phyloP scores from a whole-genome alignment of 1,140 invertebrate species.

The Aphis craccivora region DNA sequence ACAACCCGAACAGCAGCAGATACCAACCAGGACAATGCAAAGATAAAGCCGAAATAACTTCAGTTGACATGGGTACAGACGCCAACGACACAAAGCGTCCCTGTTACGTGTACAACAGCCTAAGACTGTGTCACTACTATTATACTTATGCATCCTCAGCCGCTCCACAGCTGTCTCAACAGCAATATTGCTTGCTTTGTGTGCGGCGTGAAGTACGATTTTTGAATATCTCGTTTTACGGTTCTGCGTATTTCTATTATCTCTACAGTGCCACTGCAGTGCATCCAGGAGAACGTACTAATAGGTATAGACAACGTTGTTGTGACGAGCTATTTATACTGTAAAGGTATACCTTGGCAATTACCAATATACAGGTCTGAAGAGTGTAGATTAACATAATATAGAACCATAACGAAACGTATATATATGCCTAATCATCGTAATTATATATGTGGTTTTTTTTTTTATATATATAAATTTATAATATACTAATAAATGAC shows the following conservation, averaged over 20 bases:
- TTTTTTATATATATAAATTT: too few species aligned
- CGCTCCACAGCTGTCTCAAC: not conserved
- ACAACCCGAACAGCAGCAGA: not conserved
- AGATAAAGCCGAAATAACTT: slow-evolving; percentile 10
- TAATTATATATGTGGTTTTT: too few species aligned
- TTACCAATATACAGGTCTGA: too few species aligned
- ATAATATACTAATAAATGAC: too few species aligned
- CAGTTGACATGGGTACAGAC: slow-evolving; percentile 23
- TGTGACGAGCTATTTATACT: not conserved
- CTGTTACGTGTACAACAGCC: not conserved
- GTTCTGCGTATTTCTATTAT: not conserved
- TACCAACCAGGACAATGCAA: not conserved
- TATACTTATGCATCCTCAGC: not conserved
- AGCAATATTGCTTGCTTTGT: slow-evolving; percentile 16
- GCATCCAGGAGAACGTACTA: not conserved
- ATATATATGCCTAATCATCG: too few species aligned
- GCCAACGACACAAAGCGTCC: not conserved
- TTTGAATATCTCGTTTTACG: slow-evolving; percentile 3
- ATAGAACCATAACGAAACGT: too few species aligned
- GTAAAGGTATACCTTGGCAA: too few species aligned
- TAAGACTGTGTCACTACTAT: not conserved
- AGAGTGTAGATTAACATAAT: too few species aligned
- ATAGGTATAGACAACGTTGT: not conserved
- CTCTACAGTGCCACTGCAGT: not conserved
- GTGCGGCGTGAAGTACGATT: not conserved